Conservation (phyloP, 2,797 vertebrate genomes). For the Mormyrus hasselquistii region DNA sequence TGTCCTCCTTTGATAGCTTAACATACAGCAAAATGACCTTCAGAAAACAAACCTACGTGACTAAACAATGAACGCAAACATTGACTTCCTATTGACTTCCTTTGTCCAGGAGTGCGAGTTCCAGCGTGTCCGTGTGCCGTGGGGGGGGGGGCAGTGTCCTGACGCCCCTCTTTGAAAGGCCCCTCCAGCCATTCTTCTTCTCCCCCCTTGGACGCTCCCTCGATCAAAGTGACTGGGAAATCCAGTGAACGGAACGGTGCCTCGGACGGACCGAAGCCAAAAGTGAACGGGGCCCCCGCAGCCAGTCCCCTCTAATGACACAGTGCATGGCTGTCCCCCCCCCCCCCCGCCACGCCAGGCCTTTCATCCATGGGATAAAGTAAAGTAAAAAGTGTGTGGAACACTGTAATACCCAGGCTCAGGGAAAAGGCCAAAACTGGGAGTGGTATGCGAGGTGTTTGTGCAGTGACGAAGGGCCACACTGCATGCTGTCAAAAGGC, state of each 20-base stretch:
- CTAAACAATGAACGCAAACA: constrained; percentile 1
- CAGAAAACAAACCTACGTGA: not conserved
- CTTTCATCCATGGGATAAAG: constrained; percentile 35
- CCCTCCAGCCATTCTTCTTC: constrained; percentile 26
- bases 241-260: constrained; percentile 27
- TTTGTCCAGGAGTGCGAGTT: constrained; percentile 5
- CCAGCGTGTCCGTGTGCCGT: constrained; percentile 6
- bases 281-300: not conserved
- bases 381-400: constrained; percentile 37
- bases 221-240: constrained; percentile 8
- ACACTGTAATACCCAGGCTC: constrained; percentile 27
- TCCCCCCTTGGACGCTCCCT: constrained; percentile 31
- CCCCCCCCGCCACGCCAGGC: constrained; percentile 20
- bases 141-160: constrained; percentile 18
- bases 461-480: not conserved
- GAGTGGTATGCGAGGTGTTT: constrained; percentile 13
- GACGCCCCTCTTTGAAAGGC: constrained; percentile 25
- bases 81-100: not conserved
- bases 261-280: constrained; percentile 25
- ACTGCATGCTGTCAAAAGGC: constrained; percentile 3
- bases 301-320: constrained; percentile 38
- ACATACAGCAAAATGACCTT: not conserved
- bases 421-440: not conserved
- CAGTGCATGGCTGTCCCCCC: constrained; percentile 21
- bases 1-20: not conserved